These are phyloP conservation scores for Sternotherus odoratus DNA, from an alignment of 2,797 vertebrate species.

Conservation along the genomic window DNA sequence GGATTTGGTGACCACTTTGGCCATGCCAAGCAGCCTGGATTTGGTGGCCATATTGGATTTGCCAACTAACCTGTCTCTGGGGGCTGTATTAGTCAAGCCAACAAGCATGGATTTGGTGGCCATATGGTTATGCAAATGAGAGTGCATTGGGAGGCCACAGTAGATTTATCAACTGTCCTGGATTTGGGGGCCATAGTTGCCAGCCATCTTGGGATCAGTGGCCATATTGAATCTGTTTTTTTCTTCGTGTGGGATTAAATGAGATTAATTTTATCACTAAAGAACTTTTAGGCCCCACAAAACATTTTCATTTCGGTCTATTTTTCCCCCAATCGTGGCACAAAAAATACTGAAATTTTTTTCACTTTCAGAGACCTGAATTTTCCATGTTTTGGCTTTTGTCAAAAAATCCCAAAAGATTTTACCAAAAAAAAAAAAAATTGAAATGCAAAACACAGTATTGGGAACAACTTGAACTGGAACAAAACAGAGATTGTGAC, in stretches of 20 bases:
- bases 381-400: background rate
- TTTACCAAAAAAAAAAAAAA: background rate
- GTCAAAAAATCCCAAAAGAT: background rate
- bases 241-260: background rate
- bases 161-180: too few relatives aligned
- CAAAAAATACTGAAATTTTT: background rate
- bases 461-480: background rate
- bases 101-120: too few relatives aligned
- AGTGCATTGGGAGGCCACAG: too few relatives aligned
- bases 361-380: background rate
- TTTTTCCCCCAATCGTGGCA: background rate
- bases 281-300: background rate
- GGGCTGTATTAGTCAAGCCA: too few relatives aligned
- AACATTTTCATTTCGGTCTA: background rate
- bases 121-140: too few relatives aligned
- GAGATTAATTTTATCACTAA: background rate
- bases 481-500: background rate
- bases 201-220: background rate
- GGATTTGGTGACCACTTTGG: background rate
- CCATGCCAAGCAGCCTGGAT: background rate
- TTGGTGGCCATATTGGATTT: too few relatives aligned
- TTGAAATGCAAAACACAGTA: background rate
- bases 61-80: too few relatives aligned
- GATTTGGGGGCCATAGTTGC: background rate
- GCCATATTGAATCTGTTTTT: background rate